Evolutionary conservation across 2,797 vertebrate genomes (phyloP), one percentile per base, ranked within the genome.

Genomic region (Caiman crocodilus): DNA sequence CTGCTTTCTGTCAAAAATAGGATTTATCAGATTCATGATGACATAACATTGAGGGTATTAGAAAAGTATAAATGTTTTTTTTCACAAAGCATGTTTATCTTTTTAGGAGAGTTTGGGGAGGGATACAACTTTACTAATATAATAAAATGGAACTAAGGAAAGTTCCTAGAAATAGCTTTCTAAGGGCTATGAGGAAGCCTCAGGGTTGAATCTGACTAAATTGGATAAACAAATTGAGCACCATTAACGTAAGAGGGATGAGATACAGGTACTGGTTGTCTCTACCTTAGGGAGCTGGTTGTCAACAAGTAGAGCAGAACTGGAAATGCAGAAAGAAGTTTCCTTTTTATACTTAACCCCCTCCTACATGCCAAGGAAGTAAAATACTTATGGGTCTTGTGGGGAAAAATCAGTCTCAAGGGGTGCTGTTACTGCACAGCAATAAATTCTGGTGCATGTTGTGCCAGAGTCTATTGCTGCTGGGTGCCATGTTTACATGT

Each of bases 231-330:
- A 28, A 28, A 30, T n/a, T 16, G 25, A 60, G 12, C 26, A 61
- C n/a, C 59, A 0, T 5, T 16, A 76, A 6, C 12, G 4, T 14
- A 59, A 20, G 15, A 4, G 30, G 50, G 0, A 0, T 14, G 42
- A 26, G 9, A 50, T 56, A 57, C 42, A 58, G 55, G 10, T 71
- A 28, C 4, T 14, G 26, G 26, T 6, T 57, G 3, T 71, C 79
- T 42, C n/a, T 30, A 2, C 25, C 42, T 69, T 75, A 64, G 71
- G 20, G 59, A 81, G 61, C 4, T 2, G 1, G 63, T 23, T 4
- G n/a, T 58, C 23, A 32, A 9, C 32, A 83, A 77, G 9, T 50
- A 20, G 7, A 74, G 63, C 55, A 28, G 9, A 82, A 17, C 26
- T 42, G 42, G 42, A 42, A 42, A 42, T 42, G 42, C 42, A 42